Evolutionary conservation across 2,888 invertebrate genomes (phyloP), one percentile per base, ranked within the genome.

Genomic region (Steinernema hermaphroditum): DNA sequence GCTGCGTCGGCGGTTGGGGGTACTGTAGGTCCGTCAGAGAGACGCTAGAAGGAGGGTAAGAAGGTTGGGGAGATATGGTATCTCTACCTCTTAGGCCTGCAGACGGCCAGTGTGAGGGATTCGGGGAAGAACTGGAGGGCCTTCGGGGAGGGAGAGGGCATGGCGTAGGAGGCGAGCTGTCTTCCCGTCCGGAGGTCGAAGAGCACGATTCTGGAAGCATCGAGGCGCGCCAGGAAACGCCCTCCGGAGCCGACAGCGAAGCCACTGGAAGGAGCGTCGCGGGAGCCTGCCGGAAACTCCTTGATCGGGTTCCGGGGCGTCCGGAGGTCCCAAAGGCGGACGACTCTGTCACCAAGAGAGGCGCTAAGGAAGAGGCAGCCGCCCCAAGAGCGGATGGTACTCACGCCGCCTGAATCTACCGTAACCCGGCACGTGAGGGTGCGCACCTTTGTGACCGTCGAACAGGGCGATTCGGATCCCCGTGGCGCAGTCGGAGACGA

Each of bases 291-390:
- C 29, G 62, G 62, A 32, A 62, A 62, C 29, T 62, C 62, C 29
- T n/a, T 62, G 32, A 62, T 27, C 32, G 62, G 9, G 22, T 62
- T 32, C 62, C 62, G 62, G 12, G 62, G 62, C 16, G 32, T 62
- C 14, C 62, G 62, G 34, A 62, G 22, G 62, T 62, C 62, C 62
- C 62, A 62, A 9, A 62, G 32, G 16, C 62, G 62, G 8, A 62
- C 29, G 29, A 12, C 16, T 1, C 62, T 29, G n/a, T 62, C 62
- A 9, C 29, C 16, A 8, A 32, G 16, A 16, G 62, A 62, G 27
- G 62, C 27, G 32, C 34, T 62, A 29, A 62, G 19, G 29, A 62
- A 62, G 32, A 62, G 12, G n/a, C 62, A 62, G 12, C 62, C 62
- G 14, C 62, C 62, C 62, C 62, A 62, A 2, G 62, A 62, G 9